Conservation (phyloP, 2,113 vertebrate genomes). For the Tyrannus savana region DNA sequence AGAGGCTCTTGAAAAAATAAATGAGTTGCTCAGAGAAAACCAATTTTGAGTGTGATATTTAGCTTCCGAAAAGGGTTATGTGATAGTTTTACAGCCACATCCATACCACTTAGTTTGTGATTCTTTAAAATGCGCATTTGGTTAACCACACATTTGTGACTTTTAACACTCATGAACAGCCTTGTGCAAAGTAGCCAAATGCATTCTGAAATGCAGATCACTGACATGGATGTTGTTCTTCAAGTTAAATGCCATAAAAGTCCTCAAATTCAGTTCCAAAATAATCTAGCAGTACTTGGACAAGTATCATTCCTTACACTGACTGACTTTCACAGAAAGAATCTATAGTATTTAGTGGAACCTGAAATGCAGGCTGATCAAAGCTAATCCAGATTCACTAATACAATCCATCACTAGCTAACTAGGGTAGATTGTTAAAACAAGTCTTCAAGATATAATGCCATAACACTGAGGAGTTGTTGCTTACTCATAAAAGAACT, state of each 20-base stretch:
- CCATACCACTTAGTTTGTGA: not conserved
- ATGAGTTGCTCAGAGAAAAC: not conserved
- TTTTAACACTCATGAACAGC: not conserved
- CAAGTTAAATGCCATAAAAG: not conserved
- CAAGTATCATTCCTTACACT: not conserved
- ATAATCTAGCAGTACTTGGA: not conserved
- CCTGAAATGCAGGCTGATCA: not conserved
- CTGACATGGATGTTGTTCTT: not conserved
- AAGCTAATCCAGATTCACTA: not conserved
- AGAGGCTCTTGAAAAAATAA: not conserved
- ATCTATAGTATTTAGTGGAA: not conserved
- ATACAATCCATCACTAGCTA: not conserved
- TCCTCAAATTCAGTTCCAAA: not conserved
- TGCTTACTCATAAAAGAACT: not conserved
- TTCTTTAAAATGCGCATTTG: not conserved
- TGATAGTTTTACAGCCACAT: not conserved
- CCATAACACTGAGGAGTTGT: rapidly evolving
- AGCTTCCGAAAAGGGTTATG: not conserved
- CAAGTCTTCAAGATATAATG: not conserved
- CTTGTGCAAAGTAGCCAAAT: not conserved
- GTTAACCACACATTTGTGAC: not conserved
- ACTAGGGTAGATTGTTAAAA: not conserved
- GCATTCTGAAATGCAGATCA: not conserved
- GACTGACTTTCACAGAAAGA: not conserved
- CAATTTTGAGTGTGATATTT: not conserved